Percentiles rank a stretch among this genome's conserved stretches.
phyloP scores from a whole-genome alignment of 2,113 vertebrate species.

The Hemibagrus wyckioides region DNA sequence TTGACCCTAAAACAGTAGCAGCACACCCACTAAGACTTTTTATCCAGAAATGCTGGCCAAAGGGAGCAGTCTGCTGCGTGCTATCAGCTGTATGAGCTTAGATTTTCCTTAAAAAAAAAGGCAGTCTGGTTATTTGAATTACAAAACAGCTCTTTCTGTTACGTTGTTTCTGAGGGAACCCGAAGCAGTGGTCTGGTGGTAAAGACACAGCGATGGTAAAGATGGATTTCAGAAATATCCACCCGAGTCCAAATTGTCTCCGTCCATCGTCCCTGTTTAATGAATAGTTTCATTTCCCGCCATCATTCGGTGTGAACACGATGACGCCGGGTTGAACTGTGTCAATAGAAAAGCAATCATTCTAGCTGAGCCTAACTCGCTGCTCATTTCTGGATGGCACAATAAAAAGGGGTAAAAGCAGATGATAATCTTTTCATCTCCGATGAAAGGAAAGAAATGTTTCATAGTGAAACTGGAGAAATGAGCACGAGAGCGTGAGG shows the following conservation, averaged over 20 bases:
- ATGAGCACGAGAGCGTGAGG: neutral
- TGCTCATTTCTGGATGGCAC: neutral
- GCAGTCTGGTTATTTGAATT: neutral
- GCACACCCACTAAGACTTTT: neutral
- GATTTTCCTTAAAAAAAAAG: neutral
- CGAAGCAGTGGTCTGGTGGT: neutral
- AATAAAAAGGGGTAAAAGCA: neutral
- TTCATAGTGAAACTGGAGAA: neutral
- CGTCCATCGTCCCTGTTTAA: neutral
- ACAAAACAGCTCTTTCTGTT: neutral
- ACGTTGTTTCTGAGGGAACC: neutral
- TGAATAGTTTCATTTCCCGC: slow-evolving; percentile 17
- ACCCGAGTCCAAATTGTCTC: neutral
- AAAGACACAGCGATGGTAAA: neutral
- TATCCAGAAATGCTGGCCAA: neutral
- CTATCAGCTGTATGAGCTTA: slow-evolving; percentile 11
- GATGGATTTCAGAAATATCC: neutral
- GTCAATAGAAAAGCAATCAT: slow-evolving; percentile 25
- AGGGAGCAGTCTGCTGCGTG: neutral
- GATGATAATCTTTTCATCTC: neutral
- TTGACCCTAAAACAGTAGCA: slow-evolving; percentile 35
- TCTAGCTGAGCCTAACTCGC: neutral
- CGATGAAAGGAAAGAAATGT: neutral
- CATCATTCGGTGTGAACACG: neutral
- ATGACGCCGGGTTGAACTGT: neutral